Evolutionary conservation across 2,797 vertebrate species (phyloP), one percentile per base, ranked within the genome.

Genomic region (Semaprochilodus insignis): DNA sequence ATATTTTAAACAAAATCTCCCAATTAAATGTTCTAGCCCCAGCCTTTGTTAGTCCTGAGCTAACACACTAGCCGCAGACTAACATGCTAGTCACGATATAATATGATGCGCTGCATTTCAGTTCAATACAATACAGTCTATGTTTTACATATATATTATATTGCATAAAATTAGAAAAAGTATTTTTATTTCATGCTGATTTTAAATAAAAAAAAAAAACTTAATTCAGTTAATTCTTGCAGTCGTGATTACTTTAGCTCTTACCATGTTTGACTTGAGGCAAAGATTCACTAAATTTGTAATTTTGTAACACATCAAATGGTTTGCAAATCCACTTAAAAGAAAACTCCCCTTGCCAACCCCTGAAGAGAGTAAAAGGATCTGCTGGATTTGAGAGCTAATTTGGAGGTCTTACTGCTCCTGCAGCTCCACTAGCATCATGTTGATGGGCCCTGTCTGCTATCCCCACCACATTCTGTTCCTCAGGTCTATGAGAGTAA

Each of bases 401-500:
- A 31, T 51, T 74, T 63, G 44, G 23, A 60, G 19, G 25, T 80
- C 17, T 77, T 31, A 3, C 23, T 34, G 34, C n/a, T 57, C 59
- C 57, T 23, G 40, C 55, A 63, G 13, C 63, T 63, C 62, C 62
- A 34, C 16, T 65, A 70, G 59, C 66, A n/a, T 15, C n/a, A 5
- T 54, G 87, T 85, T 93, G 87, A 91, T 86, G 83, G 87, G 89
- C 85, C 72, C 59, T 85, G 81, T 92, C 85, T 88, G 78, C 72
- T 83, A 76, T 86, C 76, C 83, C 87, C 91, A 86, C 91, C 95
- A 94, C 82, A 90, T 40, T 93, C 91, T 87, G 78, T 89, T 85
- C 90, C 91, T 63, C 95, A 99, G 98, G 98, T 97, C 87, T 99
- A 99, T 87, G 98, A 99, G 93, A 99, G 96, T 88, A 99, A 98